These are phyloP conservation scores for Andricus quercusramuli DNA, from an alignment of 2,888 invertebrate genomes.

Conservation along the genomic window DNA sequence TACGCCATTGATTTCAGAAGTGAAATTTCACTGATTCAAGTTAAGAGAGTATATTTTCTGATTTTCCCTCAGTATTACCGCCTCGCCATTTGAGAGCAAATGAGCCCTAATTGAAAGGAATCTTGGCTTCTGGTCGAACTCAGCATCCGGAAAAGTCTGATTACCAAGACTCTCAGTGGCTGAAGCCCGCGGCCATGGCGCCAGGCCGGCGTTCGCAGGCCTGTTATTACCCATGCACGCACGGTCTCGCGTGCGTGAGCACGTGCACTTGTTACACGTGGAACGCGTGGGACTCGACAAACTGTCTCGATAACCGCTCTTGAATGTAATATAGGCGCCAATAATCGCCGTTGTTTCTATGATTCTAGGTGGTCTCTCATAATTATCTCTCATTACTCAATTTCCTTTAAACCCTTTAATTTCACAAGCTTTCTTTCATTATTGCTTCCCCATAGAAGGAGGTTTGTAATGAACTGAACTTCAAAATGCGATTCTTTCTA, in stretches of 20 bases:
- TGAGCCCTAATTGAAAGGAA: constrained; percentile 25
- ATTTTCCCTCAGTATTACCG: constrained; percentile 12
- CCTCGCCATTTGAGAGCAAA: constrained; percentile 13
- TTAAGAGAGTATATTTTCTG: background rate
- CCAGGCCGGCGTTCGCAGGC: constrained; percentile 69
- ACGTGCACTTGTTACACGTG: constrained; percentile 63
- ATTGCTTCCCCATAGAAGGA: too few species aligned
- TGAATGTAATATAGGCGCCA: constrained; percentile 14
- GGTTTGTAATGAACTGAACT: too few species aligned
- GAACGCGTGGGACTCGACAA: constrained; percentile 69
- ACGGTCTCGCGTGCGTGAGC: constrained; percentile 69
- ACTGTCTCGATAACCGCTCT: constrained; percentile 57
- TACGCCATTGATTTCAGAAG: too few species aligned
- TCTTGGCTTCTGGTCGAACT: constrained; percentile 29
- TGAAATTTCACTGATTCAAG: too few species aligned
- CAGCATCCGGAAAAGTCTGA: constrained; percentile 42
- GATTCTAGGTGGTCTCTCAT: constrained; percentile 17
- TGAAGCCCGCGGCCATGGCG: constrained; percentile 67
- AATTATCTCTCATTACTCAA: background rate
- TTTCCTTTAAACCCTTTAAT: background rate
- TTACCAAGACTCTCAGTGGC: constrained; percentile 54
- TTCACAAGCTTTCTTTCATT: too few species aligned
- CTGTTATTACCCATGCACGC: constrained; percentile 72
- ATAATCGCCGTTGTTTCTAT: constrained; percentile 23
- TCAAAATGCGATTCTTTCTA: too few species aligned